A percentile compares a stretch with the other conserved stretches of the same genome.
These are phyloP conservation scores for Conchocele bisecta DNA, from an alignment of 2,888 invertebrate species.

Conservation along the genomic window DNA sequence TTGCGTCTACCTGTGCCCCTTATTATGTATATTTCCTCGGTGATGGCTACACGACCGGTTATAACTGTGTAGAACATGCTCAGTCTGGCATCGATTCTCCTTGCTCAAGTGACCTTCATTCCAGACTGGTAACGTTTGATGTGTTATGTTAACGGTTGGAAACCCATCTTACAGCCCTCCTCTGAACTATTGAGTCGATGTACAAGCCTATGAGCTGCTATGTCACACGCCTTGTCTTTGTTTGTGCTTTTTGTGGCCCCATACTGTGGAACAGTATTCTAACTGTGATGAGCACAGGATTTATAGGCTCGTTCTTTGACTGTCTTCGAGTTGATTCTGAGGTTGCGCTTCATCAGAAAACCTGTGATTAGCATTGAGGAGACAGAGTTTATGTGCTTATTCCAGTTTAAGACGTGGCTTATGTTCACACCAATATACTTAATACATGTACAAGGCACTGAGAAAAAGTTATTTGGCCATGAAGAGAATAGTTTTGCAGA, in stretches of 20 bases:
- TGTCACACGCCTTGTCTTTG: not conserved
- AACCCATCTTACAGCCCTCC: conserved; percentile 3
- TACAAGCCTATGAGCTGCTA: not conserved
- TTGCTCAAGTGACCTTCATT: conserved; percentile 2
- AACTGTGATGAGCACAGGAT: not conserved
- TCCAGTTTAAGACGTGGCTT: not conserved
- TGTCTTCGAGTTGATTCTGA: not conserved
- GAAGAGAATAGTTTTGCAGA: not conserved
- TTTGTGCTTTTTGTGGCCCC: not conserved
- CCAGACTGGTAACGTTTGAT: not conserved
- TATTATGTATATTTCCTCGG: not conserved
- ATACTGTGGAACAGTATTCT: conserved; percentile 1
- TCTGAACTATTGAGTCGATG: conserved; percentile 1
- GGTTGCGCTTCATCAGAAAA: conserved; percentile 6
- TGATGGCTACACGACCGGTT: not conserved
- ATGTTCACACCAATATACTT: not conserved
- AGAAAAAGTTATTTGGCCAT: conserved; percentile 2
- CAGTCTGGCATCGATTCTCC: not conserved
- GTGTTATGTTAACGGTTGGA: not conserved
- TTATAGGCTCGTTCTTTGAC: not conserved
- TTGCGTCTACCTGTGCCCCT: conserved; percentile 6
- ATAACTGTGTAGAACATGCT: not conserved
- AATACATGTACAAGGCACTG: conserved; percentile 3
- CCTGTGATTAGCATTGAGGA: not conserved
- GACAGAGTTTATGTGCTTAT: conserved; percentile 2